Conservation (phyloP, 2,888 invertebrate genomes). For the Phragmatobia fuliginosa region DNA sequence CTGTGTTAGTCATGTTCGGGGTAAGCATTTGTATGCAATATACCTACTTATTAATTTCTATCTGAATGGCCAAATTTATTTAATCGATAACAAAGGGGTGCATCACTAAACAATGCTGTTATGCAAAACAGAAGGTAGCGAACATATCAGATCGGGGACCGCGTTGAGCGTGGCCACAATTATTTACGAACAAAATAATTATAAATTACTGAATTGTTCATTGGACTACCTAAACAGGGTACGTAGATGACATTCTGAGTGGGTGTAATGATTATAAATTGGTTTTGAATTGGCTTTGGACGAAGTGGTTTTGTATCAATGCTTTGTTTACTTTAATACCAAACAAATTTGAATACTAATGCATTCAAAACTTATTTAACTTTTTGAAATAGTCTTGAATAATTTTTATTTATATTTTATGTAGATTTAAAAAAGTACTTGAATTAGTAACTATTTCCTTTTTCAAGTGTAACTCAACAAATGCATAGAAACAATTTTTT, state of each 20-base stretch:
- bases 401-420: background rate
- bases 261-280: conserved; percentile 14
- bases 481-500: too few relatives aligned
- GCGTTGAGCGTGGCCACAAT: conserved; percentile 67
- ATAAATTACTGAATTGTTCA: conserved; percentile 35
- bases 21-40: too few relatives aligned
- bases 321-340: background rate
- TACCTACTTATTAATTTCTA: too few relatives aligned
- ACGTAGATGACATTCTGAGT: conserved; percentile 23
- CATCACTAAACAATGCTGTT: conserved; percentile 65
- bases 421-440: background rate
- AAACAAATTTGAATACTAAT: background rate
- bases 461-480: too few relatives aligned
- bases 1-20: background rate
- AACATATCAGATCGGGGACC: conserved; percentile 69
- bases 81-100: conserved; percentile 25
- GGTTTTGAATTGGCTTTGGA: background rate
- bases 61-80: background rate
- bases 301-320: background rate
- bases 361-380: background rate
- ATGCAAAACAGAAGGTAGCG: conserved; percentile 69
- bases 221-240: conserved; percentile 25
- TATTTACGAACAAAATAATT: conserved; percentile 61
- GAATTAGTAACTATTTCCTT: too few relatives aligned
- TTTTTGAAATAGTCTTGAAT: background rate